Evolutionary conservation across 2,797 vertebrate species (phyloP).

Genomic region (Phoxinus dragarum): DNA sequence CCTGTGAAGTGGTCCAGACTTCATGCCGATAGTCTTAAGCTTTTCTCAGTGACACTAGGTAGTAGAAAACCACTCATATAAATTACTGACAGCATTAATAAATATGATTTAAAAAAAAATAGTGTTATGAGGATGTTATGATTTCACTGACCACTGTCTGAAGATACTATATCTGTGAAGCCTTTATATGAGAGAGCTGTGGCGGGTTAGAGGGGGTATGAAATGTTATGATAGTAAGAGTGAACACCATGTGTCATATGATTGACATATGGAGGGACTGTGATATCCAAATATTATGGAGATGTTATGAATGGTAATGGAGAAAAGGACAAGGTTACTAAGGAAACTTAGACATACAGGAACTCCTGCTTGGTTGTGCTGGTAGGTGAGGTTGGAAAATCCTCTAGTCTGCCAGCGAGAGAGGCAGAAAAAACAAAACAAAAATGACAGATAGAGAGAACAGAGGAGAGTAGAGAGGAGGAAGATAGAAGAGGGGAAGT

Average conservation of each 20-base stretch:
- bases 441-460: slow-evolving; percentile 52
- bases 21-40: not conserved
- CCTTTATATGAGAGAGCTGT: not conserved
- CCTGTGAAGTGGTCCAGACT: not conserved
- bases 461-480: slow-evolving; percentile 48
- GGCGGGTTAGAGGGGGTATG: not conserved
- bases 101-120: not conserved
- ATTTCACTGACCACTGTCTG: not conserved
- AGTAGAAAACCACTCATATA: not conserved
- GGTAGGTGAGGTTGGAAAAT: slow-evolving; percentile 99
- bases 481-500: slow-evolving; percentile 26
- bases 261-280: slow-evolving; percentile 14
- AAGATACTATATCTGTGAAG: slow-evolving; percentile 20
- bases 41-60: not conserved
- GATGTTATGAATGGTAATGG: slow-evolving; percentile 41
- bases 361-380: slow-evolving; percentile 99
- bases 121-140: not conserved
- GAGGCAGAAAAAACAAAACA: slow-evolving; percentile 74
- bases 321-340: slow-evolving; percentile 70
- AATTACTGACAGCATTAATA: not conserved
- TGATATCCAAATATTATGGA: slow-evolving; percentile 40
- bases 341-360: slow-evolving; percentile 88
- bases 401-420: slow-evolving; percentile 92
- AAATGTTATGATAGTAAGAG: not conserved
- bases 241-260: not conserved